Percentiles rank a stretch among this genome's conserved stretches.
Conservation (phyloP, 2,797 vertebrate species). For the Enteromius unitaeniatus region DNA sequence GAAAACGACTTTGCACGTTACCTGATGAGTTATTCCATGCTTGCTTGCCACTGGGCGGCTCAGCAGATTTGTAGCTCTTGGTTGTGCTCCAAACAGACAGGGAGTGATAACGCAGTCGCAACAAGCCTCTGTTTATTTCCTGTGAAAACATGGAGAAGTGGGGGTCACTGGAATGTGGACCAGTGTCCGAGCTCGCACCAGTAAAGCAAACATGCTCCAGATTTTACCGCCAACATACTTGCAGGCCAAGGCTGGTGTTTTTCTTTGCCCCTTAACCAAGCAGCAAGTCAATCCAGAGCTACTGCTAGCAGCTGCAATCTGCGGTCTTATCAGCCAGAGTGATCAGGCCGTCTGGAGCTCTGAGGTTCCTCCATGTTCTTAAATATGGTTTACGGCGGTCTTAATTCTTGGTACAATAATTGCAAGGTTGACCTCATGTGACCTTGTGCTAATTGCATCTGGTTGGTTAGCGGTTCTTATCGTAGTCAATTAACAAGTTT, state of each 20-base stretch:
- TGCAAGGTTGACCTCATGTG: conserved; percentile 39
- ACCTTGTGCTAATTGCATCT: conserved; percentile 40
- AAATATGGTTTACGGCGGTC: conserved; percentile 63
- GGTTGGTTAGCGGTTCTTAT: conserved; percentile 30
- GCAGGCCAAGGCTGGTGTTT: conserved; percentile 53
- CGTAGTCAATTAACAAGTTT: conserved; percentile 25
- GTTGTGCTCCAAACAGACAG: conserved; percentile 57
- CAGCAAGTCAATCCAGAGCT: conserved; percentile 68
- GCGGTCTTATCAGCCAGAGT: conserved; percentile 67
- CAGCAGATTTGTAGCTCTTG: conserved; percentile 55
- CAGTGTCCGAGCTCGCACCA: conserved; percentile 61
- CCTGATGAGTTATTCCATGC: conserved; percentile 45
- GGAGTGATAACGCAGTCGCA: conserved; percentile 57
- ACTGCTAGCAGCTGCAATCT: conserved; percentile 65
- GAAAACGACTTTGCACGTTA: conserved; percentile 43
- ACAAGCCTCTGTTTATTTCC: conserved; percentile 66
- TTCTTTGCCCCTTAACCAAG: conserved; percentile 69
- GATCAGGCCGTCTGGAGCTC: conserved; percentile 71
- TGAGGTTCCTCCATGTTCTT: conserved; percentile 59
- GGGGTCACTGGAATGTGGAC: conserved; percentile 48
- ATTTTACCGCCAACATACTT: conserved; percentile 59
- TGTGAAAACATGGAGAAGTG: conserved; percentile 59
- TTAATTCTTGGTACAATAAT: conserved; percentile 6
- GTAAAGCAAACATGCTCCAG: conserved; percentile 64
- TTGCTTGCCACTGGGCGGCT: conserved; percentile 7